phyloP scores from a whole-genome alignment of 2,797 vertebrate genomes.

The Epinephelus coioides region DNA sequence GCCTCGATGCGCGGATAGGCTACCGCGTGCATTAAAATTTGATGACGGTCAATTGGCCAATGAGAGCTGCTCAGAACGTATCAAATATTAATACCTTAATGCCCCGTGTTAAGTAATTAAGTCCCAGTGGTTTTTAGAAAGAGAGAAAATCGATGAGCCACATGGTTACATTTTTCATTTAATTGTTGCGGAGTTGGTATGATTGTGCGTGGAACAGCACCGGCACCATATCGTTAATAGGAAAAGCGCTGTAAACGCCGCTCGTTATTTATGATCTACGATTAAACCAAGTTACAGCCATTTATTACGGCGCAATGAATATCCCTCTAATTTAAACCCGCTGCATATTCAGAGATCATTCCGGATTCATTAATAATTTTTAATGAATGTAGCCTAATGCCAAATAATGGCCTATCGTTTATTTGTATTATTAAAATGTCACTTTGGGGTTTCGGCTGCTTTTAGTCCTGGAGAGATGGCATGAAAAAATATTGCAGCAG shows the following conservation, averaged over 20 bases:
- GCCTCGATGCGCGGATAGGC: slow-evolving; percentile 32
- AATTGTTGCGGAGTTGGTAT: slow-evolving; percentile 50
- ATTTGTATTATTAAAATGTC: slow-evolving; percentile 25
- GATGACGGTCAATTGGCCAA: slow-evolving; percentile 78
- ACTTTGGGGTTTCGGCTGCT: neutral
- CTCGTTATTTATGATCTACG: slow-evolving; percentile 62
- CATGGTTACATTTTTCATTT: slow-evolving; percentile 59
- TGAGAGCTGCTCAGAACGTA: slow-evolving; percentile 60
- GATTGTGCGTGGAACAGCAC: slow-evolving; percentile 5
- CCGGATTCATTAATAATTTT: slow-evolving; percentile 37
- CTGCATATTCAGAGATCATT: slow-evolving; percentile 32
- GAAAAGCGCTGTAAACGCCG: neutral
- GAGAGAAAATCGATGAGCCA: slow-evolving; percentile 70
- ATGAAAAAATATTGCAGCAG: neutral
- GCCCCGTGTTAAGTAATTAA: slow-evolving; percentile 81
- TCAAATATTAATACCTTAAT: slow-evolving; percentile 87
- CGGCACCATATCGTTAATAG: slow-evolving; percentile 8
- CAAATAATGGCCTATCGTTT: slow-evolving; percentile 30
- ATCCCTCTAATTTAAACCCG: neutral
- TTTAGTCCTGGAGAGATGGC: neutral
- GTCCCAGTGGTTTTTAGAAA: slow-evolving; percentile 74
- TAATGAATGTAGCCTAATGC: slow-evolving; percentile 37
- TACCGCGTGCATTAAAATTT: slow-evolving; percentile 78
- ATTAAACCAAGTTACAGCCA: slow-evolving; percentile 23
- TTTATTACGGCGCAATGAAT: slow-evolving; percentile 35